Evolutionary conservation across 1,140 invertebrate species (phyloP), one percentile per base, ranked within the genome.

Genomic region (Prorops nasuta): DNA sequence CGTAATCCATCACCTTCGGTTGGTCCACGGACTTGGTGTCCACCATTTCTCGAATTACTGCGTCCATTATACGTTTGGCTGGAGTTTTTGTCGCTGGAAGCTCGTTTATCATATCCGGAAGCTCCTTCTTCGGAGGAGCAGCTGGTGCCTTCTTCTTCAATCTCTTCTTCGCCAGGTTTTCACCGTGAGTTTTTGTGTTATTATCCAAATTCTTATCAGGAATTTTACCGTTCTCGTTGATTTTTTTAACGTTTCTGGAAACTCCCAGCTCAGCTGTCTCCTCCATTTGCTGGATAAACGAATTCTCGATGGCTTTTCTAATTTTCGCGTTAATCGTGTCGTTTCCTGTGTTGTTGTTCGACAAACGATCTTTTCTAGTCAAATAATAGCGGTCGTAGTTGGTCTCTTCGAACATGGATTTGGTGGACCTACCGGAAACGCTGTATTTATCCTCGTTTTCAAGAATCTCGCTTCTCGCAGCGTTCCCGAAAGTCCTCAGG

Each of bases 1-100:
- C 89, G 56, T 89, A 91, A 46, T 88, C 56, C 40, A 55, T 7
- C 46, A 59, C 61, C 0, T 19, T 19, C 16, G 49, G 12, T 46
- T 64, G 45, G n/a, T 79, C 76, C 1, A 75, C 49, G 0, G 71
- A 73, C 40, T 79, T 76, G 0, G 72, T 69, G 8, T 71, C 72
- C 0, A 79, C 72, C 58, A 81, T 72, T 51, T 81, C 80, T 17
- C 75, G 74, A 17, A 81, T 80, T 3, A 81, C 78, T 0, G 77
- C 77, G 22, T 81, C 79, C 76, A 78, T 80, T 14, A 79, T 71
- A 12, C 64, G 64, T 47, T 77, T 78, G 1, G 71, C 59, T 15
- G 67, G 66, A 18, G 71, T 66, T 39, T 66, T 35, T 12, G 59
- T 48, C n/a, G 53, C 42, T 0, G 74, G 63, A 4, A 77, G 55